Percentiles rank a stretch among this genome's conserved stretches.
Conservation (phyloP, 2,113 vertebrate genomes). For the Pygoscelis adeliae region DNA sequence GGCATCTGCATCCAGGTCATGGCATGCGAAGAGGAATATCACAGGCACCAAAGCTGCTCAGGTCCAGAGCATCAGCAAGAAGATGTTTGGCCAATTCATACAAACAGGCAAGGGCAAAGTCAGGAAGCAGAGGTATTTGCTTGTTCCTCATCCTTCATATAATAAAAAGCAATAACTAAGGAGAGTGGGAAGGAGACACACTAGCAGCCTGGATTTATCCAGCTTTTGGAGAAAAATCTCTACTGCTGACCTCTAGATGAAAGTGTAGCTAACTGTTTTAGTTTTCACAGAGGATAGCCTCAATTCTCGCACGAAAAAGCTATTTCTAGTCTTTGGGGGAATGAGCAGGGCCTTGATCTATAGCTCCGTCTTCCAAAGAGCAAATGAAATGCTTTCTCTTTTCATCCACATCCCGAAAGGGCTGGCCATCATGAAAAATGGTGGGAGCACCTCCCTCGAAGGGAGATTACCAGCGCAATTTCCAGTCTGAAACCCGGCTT, state of each 20-base stretch:
- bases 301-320: neutral
- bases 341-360: constrained; percentile 48
- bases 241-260: constrained; percentile 14
- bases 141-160: neutral
- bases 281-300: constrained; percentile 17
- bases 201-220: constrained; percentile 29
- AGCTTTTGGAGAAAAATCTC: constrained; percentile 18
- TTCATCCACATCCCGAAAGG: constrained; percentile 14
- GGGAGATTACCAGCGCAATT: neutral
- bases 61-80: neutral
- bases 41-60: neutral
- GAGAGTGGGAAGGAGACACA: neutral
- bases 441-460: neutral
- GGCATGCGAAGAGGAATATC: neutral
- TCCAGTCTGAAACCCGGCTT: neutral
- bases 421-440: constrained; percentile 5
- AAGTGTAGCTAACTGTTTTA: constrained; percentile 5
- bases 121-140: neutral
- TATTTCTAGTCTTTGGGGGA: constrained; percentile 32
- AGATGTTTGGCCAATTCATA: neutral
- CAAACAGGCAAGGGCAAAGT: neutral
- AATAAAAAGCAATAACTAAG: neutral
- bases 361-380: neutral
- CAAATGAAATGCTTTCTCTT: constrained; percentile 53
- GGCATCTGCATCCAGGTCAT: neutral